Percentiles rank a stretch among this genome's conserved stretches.
Conservation (phyloP, 2,797 vertebrate species). For the Catharus ustulatus region DNA sequence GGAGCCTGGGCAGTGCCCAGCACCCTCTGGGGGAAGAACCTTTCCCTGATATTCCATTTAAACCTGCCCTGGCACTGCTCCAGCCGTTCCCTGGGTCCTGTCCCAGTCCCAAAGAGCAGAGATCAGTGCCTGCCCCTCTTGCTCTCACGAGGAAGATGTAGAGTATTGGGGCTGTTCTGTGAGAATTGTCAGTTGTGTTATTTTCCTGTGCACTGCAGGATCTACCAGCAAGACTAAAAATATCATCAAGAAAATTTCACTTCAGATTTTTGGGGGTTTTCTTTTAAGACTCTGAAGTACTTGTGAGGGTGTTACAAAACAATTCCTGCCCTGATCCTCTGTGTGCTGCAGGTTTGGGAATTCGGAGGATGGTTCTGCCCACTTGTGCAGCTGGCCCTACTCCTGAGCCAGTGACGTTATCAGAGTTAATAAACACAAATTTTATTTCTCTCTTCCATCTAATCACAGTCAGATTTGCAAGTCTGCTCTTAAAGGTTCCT, state of each 20-base stretch:
- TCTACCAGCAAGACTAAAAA: background rate
- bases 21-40: background rate
- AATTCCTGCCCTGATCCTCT: background rate
- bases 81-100: rapidly evolving
- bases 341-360: background rate
- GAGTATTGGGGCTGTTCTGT: background rate
- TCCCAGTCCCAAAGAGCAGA: background rate
- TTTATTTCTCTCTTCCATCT: background rate
- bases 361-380: background rate
- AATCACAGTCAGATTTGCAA: background rate
- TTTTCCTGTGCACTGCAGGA: background rate
- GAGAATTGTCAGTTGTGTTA: background rate
- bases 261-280: background rate
- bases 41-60: rapidly evolving
- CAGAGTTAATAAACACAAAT: background rate
- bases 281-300: background rate
- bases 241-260: background rate
- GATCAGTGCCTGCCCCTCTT: no score
- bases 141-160: rapidly evolving
- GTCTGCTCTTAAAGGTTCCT: background rate
- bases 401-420: background rate
- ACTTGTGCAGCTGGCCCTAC: background rate
- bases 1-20: background rate
- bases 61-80: rapidly evolving
- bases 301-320: background rate